Evolutionary conservation across 2,888 invertebrate genomes (phyloP), one percentile per base, ranked within the genome.

Genomic region (Andrena trimmerana): DNA sequence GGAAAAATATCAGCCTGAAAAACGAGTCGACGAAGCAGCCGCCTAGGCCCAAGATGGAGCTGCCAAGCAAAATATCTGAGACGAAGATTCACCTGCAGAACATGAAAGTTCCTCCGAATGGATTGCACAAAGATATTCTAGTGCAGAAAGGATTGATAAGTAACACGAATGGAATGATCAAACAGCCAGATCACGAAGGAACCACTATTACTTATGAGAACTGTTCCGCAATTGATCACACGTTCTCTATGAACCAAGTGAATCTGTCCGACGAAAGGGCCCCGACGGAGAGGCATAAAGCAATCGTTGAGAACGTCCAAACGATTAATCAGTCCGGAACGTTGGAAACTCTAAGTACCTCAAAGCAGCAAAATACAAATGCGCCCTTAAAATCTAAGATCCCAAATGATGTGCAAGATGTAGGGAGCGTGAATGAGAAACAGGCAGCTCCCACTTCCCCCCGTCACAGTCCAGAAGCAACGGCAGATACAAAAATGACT

Each of bases 21-120:
- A 84, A 82, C 72, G 92, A 93, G 7, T 13, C 69, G 16, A 36
- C 54, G 7, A 86, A 85, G n/a, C 91, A 89, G 71, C 72, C 88
- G 24, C 84, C 90, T 31, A 87, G 92, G 73, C 89, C 90, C 31
- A 93, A 92, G 72, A 91, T 91, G 90, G 93, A 93, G 63, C 84
- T 93, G 50, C 91, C 93, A 0, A 90, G 86, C 1, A 93, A 93
- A 60, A 90, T 91, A 63, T 60, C 88, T 1, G 93, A 93, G 65
- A 8, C 90, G 16, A 93, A 90, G 82, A 81, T 89, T 20, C 88
- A 91, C n/a, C 68, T 86, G 13, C 93, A 91, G 59, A 86, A 80
- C 36, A 27, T 89, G 1, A 92, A 93, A 42, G 82, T 84, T 2
- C 90, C 90, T 0, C 89, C 90, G 2, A 93, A 92, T 66, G 92